These are phyloP conservation scores for Automeris io DNA, from an alignment of 2,888 invertebrate genomes.

Conservation along the genomic window DNA sequence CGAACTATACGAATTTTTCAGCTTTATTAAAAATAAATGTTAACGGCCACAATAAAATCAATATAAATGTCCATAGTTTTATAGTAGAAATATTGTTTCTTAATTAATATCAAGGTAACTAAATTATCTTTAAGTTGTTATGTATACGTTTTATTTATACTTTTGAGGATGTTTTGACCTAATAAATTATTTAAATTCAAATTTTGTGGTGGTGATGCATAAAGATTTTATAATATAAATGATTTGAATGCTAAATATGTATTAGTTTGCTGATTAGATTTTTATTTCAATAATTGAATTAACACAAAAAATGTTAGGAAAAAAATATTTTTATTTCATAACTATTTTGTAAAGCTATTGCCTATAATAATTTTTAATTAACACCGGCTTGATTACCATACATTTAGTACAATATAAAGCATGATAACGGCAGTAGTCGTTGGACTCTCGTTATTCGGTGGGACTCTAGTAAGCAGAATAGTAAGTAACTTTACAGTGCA, in stretches of 20 bases:
- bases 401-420: no score
- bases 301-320: no score
- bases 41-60: neutral
- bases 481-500: no score
- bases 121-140: neutral
- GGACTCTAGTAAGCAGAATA: no score
- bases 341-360: no score
- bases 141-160: neutral
- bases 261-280: neutral
- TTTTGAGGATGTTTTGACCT: neutral
- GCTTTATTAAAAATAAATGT: neutral
- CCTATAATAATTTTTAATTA: no score
- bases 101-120: slow-evolving; percentile 1
- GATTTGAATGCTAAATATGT: neutral
- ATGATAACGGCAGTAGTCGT: no score
- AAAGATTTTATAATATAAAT: neutral
- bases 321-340: no score
- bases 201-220: neutral
- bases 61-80: neutral
- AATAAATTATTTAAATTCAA: neutral
- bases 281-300: no score
- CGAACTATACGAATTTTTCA: no score
- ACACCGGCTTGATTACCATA: no score
- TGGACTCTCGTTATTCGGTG: no score
- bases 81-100: neutral